Evolutionary conservation across 2,888 invertebrate genomes (phyloP), one percentile per base, ranked within the genome.

Genomic region (Leptinotarsa peninsularis): DNA sequence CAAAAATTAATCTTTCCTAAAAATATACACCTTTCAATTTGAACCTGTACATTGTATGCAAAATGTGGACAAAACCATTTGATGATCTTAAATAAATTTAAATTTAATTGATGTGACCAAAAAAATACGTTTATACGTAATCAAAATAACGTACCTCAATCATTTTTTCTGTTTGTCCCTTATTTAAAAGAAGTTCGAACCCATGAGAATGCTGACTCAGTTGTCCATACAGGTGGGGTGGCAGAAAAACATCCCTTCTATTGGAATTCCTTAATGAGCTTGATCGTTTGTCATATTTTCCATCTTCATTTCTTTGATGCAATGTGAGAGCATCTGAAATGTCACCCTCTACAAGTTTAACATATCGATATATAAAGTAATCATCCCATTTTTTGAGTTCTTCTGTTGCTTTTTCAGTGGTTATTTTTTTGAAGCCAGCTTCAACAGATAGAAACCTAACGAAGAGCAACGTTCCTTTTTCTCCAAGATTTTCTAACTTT

Each of bases 291-390:
- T 93, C 92, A 84, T 95, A 95, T 76, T 90, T 84, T 0, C 95
- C 95, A 84, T 94, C 94, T 83, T 94, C 94, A 68, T 93, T 93
- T 81, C 94, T 91, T 84, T 95, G 94, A 85, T 96, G 94, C 73
- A 95, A 91, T 2, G 97, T 96, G 82, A 98, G 88, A 52, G 95
- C 94, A 85, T 96, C 95, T 86, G 97, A 95, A 82, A 97, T 93
- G 80, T 94, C 93, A 69, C 95, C 94, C 88, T 99, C 99, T 50
- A 98, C 93, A 49, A 98, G 89, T 15, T 94, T 92, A 4, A 97
- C 96, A 89, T 99, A 99, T 82, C 95, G 91, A 67, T 92, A 93
- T 84, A 94, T 94, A 83, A 93, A 94, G 73, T 91, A 91, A 81
- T 91, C 91, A 43, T 92, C 92, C 96, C 97, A 97, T 83, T 93